These are phyloP conservation scores for Micronycteris hirsuta DNA, from an alignment of 2,113 vertebrate genomes.

Conservation along the genomic window DNA sequence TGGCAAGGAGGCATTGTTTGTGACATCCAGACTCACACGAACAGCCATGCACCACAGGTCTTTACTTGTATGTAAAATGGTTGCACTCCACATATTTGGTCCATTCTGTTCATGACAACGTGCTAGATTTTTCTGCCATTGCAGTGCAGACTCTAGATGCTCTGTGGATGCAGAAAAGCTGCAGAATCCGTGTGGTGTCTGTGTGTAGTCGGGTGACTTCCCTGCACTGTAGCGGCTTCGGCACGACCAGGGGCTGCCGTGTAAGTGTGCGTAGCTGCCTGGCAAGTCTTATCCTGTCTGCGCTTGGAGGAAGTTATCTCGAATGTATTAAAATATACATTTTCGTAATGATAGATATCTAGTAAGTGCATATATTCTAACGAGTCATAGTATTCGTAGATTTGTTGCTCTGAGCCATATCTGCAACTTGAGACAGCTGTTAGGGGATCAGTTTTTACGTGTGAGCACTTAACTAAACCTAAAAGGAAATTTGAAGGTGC, in stretches of 20 bases:
- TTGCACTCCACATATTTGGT: not conserved
- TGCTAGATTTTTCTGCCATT: not conserved
- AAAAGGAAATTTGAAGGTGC: constrained; percentile 38
- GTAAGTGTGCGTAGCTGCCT: not conserved
- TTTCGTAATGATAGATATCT: not conserved
- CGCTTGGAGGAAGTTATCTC: not conserved
- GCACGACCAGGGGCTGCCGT: not conserved
- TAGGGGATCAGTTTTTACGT: not conserved
- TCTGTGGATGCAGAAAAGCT: not conserved
- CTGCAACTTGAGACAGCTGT: not conserved
- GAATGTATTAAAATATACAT: not conserved
- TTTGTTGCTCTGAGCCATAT: not conserved
- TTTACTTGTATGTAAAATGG: not conserved
- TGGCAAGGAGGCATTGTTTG: not conserved
- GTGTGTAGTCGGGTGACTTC: not conserved
- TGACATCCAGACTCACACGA: not conserved
- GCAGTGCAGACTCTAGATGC: not conserved
- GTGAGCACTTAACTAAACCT: constrained; percentile 36
- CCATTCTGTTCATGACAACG: not conserved
- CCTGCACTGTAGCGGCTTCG: not conserved
- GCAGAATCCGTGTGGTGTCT: not conserved
- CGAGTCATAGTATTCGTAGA: not conserved
- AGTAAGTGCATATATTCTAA: not conserved
- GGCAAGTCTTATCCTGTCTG: not conserved
- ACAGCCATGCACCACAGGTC: not conserved